phyloP scores from a whole-genome alignment of 2,113 vertebrate genomes.

The Redunca redunca region DNA sequence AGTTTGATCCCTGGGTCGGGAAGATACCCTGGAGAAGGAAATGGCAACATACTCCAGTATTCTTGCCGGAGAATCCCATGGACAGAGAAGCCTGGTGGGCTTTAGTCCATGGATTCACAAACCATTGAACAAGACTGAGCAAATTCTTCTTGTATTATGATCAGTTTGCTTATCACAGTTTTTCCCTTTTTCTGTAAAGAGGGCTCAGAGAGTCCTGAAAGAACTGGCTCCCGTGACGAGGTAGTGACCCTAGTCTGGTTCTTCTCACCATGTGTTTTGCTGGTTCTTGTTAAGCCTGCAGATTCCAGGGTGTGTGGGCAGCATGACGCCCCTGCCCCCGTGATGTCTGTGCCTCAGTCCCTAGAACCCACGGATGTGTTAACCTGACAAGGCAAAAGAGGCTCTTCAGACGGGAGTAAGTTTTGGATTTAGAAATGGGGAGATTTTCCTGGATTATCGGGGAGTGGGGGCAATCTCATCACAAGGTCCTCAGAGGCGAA shows the following conservation, averaged over 20 bases:
- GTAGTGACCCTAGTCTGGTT: neutral
- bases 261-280: neutral
- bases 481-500: neutral
- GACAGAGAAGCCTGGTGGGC: neutral
- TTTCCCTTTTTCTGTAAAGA: neutral
- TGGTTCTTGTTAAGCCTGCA: neutral
- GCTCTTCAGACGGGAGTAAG: neutral
- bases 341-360: accelerated
- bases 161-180: neutral
- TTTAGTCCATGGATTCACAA: neutral
- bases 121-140: neutral
- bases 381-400: neutral
- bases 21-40: neutral
- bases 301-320: neutral
- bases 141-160: neutral
- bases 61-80: neutral
- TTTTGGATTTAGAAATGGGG: neutral
- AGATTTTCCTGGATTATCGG: neutral
- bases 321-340: too few species aligned
- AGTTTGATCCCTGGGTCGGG: neutral
- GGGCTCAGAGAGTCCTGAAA: neutral
- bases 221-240: neutral
- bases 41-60: neutral
- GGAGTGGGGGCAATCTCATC: neutral
- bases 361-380: neutral